Evolutionary conservation across 1,140 invertebrate species (phyloP), one percentile per base, ranked within the genome.

Genomic region (Aphelenchoides besseyi): DNA sequence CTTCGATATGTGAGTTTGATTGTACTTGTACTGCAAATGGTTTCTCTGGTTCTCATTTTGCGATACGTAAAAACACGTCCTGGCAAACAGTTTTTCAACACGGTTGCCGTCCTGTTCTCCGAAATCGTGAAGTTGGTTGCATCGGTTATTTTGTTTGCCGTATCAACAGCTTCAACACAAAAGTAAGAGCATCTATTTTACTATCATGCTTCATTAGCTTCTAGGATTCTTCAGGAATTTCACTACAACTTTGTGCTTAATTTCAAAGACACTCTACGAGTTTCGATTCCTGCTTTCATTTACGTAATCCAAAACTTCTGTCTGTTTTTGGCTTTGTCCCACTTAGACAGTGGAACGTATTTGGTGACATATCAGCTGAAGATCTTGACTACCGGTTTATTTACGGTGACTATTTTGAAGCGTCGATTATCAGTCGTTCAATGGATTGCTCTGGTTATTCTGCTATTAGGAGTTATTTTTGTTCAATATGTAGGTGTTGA

Each of bases 271-370:
- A 97, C 93, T 1, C 85, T 95, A 1, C 92, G 93, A 88, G 87
- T 87, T 53, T 92, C 92, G 79, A 91, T 98, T 33, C 95, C 95
- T 67, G 95, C 95, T 1, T 88, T 97, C 79, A 88, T 98, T 0
- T 99, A 98, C 82, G 90, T 95, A 48, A 86, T 98, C 72, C 96
- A 99, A 86, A 99, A 99, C 85, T 98, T 98, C 88, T 88, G 98
- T 55, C 87, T 98, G 0, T 88, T 88, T 77, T 72, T 87, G 35
- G 87, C 87, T 8, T 74, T 88, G 16, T 82, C 86, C 23, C 85
- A 87, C 72, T 78, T 88, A 32, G 88, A 88, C 80, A 87, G 87
- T 37, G 87, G 87, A 12, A 88, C 87, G 2, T 98, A 97, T 86
- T 88, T 98, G 32, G 79, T 87, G 2, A 86, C 86, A 32, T 87